Conservation (phyloP, 2,797 vertebrate genomes). For the Sternarchorhynchus goeldii region DNA sequence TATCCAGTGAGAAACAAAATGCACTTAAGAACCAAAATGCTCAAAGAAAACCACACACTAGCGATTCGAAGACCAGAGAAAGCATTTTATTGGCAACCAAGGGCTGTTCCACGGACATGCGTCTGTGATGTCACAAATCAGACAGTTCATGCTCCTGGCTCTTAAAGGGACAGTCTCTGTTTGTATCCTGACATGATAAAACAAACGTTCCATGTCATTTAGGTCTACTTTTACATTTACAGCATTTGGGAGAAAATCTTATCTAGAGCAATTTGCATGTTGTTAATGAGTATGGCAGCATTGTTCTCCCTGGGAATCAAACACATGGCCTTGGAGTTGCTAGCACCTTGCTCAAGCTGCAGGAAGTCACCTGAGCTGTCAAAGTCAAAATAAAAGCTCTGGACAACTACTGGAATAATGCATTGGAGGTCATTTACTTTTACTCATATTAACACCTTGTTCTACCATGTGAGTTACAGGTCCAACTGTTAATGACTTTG, state of each 20-base stretch:
- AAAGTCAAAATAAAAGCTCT: no score
- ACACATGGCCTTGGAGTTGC: no score
- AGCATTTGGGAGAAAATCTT: background rate
- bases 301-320: no score
- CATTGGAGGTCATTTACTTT: no score
- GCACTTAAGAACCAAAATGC: conserved; percentile 8
- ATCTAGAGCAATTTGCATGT: no score
- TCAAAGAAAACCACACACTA: conserved; percentile 1
- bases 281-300: no score
- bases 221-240: background rate
- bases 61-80: conserved; percentile 33
- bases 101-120: conserved; percentile 29
- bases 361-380: no score
- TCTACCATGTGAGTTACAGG: no score
- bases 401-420: no score
- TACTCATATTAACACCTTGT: no score
- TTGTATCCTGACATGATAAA: background rate
- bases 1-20: conserved; percentile 18
- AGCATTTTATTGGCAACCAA: conserved; percentile 33
- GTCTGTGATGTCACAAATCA: conserved; percentile 51
- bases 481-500: no score
- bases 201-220: background rate
- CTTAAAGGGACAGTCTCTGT: conserved; percentile 53
- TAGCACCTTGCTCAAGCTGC: no score
- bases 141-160: conserved; percentile 24